Evolutionary conservation across 2,888 invertebrate species (phyloP).

Genomic region (Cetonia aurata): DNA sequence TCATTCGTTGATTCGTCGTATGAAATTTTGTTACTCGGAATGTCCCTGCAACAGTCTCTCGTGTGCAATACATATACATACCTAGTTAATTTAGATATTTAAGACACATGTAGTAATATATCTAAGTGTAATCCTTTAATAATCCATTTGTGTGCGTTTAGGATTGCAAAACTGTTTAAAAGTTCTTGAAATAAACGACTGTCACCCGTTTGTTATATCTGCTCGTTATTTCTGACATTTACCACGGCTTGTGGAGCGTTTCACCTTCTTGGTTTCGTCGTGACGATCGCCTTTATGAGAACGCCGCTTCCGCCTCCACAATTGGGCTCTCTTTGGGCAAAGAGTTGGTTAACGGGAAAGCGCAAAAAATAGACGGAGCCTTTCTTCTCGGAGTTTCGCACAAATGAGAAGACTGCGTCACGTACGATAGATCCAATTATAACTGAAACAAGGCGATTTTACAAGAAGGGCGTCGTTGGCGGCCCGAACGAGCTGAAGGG

Average conservation of each 20-base stretch:
- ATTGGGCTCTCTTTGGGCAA: not conserved
- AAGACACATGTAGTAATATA: no score
- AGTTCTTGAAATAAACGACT: conserved; percentile 18
- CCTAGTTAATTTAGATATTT: no score
- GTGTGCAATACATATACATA: no score
- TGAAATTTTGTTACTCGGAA: no score
- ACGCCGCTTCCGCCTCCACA: conserved; percentile 10
- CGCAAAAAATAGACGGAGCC: conserved; percentile 12
- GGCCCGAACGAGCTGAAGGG: conserved; percentile 25
- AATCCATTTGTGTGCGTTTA: not conserved
- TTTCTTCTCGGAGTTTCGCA: conserved; percentile 16
- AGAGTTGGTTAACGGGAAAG: not conserved
- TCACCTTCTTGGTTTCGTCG: conserved; percentile 16
- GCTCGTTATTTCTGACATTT: conserved; percentile 25
- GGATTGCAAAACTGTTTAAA: conserved; percentile 13
- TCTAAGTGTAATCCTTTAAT: not conserved
- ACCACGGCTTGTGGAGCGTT: conserved; percentile 21
- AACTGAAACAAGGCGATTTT: conserved; percentile 50
- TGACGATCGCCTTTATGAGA: conserved; percentile 17
- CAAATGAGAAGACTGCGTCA: conserved; percentile 47
- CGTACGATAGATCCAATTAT: conserved; percentile 55
- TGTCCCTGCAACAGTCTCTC: no score
- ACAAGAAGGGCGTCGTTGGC: conserved; percentile 28
- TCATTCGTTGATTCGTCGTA: no score
- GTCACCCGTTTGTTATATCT: conserved; percentile 10